These are phyloP conservation scores for Diadophis punctatus DNA, from an alignment of 2,113 vertebrate genomes.

Conservation along the genomic window DNA sequence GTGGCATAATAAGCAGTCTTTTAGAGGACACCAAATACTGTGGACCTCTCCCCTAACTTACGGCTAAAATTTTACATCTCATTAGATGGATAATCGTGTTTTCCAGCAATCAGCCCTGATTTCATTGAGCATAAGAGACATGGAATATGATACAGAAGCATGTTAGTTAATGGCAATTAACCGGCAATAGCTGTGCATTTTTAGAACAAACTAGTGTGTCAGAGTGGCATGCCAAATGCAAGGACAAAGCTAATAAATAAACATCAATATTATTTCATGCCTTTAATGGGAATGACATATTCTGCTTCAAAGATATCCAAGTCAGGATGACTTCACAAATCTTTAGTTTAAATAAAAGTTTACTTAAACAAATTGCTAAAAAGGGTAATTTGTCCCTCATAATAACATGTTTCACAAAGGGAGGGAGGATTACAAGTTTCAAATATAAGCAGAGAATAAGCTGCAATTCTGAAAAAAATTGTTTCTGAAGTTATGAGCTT, in stretches of 20 bases:
- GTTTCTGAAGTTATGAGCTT: not conserved
- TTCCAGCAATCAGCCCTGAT: not conserved
- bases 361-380: not conserved
- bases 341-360: not conserved
- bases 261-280: not conserved
- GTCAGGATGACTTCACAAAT: not conserved
- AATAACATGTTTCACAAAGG: not conserved
- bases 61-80: not conserved
- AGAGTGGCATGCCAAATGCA: not conserved
- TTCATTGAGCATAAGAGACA: not conserved
- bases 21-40: not conserved
- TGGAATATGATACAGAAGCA: not conserved
- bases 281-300: not conserved
- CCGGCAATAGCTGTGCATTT: not conserved
- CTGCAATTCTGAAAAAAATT: constrained; percentile 20
- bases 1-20: not conserved
- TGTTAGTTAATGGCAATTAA: not conserved
- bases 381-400: constrained; percentile 6
- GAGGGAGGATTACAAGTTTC: not conserved
- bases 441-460: not conserved
- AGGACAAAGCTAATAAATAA: not conserved
- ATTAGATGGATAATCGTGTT: not conserved
- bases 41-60: not conserved
- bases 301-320: not conserved
- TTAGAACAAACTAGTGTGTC: not conserved